Base-by-base conservation (phyloP, 2,113 vertebrate species). In the Urocolius indicus region DNA sequence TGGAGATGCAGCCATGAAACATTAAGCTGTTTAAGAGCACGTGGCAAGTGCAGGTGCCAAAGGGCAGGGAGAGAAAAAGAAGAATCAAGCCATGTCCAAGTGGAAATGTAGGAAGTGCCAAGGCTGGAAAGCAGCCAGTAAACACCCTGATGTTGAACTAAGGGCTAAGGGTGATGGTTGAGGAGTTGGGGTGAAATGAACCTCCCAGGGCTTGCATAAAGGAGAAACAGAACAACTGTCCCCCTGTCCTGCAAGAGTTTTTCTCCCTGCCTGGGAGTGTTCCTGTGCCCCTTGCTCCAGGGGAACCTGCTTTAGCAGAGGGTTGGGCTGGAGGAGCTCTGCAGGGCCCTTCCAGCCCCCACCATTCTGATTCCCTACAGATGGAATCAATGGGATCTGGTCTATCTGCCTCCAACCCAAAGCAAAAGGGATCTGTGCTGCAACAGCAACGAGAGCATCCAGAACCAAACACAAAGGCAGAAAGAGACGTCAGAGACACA, bases 401-500 rank as follows among this genome's bases (percentile, higher is more conserved):
- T 41, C 38, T 41, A 41, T 41, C 38, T 41, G 55, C 62, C 48
- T 32, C 29, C 20, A 61, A 30, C 26, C 45, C 61, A 45, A 43
- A 55, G 57, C 22, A 3, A 38, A 16, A 45, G 46, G 21, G 26
- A 48, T 14, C 21, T 19, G 16, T 22, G 63, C 30, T 43, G 11
- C 9, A 11, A 41, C 57, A 30, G 55, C 46, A 26, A 1, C 29
- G 5, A 7, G 16, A 29, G 26, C 34, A 32, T 5, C 78, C 8
- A 7, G 5, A 61, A 52, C 71, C 66, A 19, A 57, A 34, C 2
- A 13, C 16, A 9, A 78, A 24, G 0, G 27, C 9, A 27, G 81
- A 36, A 7, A 4, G 11, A 52, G 19, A 20, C 5, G 3, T 5
- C 1, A 5, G 45, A 5, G 15, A 41, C 0, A 15, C 17, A 27